These are phyloP conservation scores for Halesus radiatus DNA, from an alignment of 1,140 invertebrate species.

Conservation along the genomic window DNA sequence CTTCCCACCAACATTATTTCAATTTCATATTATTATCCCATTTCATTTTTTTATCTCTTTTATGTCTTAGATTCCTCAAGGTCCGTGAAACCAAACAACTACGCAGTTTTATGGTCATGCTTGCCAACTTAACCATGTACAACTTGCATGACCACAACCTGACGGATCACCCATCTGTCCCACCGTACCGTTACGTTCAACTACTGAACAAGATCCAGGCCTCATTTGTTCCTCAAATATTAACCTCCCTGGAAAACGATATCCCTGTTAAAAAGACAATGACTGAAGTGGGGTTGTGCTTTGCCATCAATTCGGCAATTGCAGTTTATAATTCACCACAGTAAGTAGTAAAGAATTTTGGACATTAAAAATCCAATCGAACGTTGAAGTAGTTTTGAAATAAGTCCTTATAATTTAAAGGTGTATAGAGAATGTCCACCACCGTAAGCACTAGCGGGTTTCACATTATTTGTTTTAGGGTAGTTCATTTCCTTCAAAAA, in stretches of 20 bases:
- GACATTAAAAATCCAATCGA: too few relatives aligned
- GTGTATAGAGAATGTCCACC: too few relatives aligned
- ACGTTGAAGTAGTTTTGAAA: too few relatives aligned
- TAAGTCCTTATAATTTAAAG: too few relatives aligned
- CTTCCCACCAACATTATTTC: too few relatives aligned
- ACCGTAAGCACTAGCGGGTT: too few relatives aligned
- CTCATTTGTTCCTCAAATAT: slow-evolving; percentile 55
- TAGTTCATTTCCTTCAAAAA: too few relatives aligned
- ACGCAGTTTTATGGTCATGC: slow-evolving; percentile 33
- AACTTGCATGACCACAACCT: slow-evolving; percentile 38
- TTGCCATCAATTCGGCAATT: slow-evolving; percentile 74
- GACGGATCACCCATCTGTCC: slow-evolving; percentile 38
- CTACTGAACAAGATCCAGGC: slow-evolving; percentile 38
- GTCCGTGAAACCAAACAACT: slow-evolving; percentile 30
- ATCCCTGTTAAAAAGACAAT: slow-evolving; percentile 68
- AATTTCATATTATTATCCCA: too few relatives aligned
- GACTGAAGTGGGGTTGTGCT: slow-evolving; percentile 77
- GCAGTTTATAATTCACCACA: slow-evolving; percentile 63
- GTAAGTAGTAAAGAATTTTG: too few relatives aligned
- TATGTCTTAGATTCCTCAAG: slow-evolving; percentile 38
- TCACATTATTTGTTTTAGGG: too few relatives aligned
- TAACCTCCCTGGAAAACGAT: slow-evolving; percentile 64
- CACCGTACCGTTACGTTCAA: slow-evolving; percentile 39
- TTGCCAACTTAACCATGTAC: slow-evolving; percentile 23
- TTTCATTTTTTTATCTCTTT: too few relatives aligned